Evolutionary conservation across 2,113 vertebrate species (phyloP).

Genomic region (Gasterosteus nipponicus): DNA sequence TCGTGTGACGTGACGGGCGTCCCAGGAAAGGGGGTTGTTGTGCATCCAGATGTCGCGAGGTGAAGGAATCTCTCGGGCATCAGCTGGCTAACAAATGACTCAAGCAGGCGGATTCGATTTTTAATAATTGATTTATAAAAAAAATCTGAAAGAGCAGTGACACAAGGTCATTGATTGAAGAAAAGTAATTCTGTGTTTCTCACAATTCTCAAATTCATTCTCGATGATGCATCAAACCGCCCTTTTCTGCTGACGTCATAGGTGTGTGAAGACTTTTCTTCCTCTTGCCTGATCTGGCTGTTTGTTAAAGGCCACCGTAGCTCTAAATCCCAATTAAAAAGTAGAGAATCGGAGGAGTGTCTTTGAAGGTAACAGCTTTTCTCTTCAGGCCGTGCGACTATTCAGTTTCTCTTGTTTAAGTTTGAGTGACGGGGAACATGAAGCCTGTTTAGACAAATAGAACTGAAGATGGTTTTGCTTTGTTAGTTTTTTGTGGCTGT

Average conservation of each 20-base stretch:
- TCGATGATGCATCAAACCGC: background rate
- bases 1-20: background rate
- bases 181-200: background rate
- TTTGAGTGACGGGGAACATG: constrained; percentile 4
- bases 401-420: background rate
- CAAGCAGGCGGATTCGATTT: constrained; percentile 14
- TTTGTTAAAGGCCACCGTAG: background rate
- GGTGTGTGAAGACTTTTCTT: background rate
- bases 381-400: background rate
- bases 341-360: background rate
- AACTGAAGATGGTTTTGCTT: no score
- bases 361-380: background rate
- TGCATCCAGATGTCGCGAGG: constrained; percentile 1
- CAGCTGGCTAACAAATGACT: constrained; percentile 5
- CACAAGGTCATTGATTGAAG: background rate
- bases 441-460: background rate
- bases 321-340: background rate
- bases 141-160: background rate
- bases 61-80: constrained; percentile 10
- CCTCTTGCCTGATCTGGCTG: background rate
- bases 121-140: background rate
- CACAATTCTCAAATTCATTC: background rate
- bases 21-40: background rate
- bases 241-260: background rate
- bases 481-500: no score